Conservation (phyloP, 2,113 vertebrate genomes). For the Nesoenas mayeri region DNA sequence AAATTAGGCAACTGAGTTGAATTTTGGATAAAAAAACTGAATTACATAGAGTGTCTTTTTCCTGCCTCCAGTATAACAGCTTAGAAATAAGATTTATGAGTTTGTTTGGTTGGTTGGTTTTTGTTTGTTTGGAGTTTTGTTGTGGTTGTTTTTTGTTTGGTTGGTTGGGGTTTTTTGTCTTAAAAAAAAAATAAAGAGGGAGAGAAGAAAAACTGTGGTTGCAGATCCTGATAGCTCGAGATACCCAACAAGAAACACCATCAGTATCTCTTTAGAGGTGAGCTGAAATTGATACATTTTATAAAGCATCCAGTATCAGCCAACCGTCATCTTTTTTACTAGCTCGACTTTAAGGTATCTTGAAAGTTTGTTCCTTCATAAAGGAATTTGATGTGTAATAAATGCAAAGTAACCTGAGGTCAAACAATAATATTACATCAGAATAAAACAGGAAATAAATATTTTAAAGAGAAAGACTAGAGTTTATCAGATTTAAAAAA, state of each 20-base stretch:
- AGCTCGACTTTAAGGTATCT: background rate
- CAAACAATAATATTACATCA: background rate
- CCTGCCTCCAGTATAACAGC: background rate
- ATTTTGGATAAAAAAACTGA: background rate
- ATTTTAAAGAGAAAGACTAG: background rate
- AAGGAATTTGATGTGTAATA: background rate
- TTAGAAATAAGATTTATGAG: background rate
- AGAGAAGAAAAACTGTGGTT: background rate
- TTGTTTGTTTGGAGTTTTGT: no score
- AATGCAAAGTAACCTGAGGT: fast-evolving
- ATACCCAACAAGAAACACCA: background rate
- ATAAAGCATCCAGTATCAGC: background rate
- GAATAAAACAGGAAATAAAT: background rate
- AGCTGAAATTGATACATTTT: background rate
- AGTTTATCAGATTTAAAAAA: background rate
- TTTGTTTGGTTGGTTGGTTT: no score
- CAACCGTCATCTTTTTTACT: background rate
- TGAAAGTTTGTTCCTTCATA: background rate
- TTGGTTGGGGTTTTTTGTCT: no score
- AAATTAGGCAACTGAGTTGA: background rate
- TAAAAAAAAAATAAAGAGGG: background rate
- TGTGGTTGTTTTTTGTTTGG: no score
- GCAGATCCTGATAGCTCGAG: background rate
- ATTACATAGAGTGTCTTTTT: background rate
- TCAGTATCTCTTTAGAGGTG: background rate